Evolutionary conservation across 2,888 invertebrate species (phyloP), one percentile per base, ranked within the genome.

Genomic region (Dicyrtomina minuta): DNA sequence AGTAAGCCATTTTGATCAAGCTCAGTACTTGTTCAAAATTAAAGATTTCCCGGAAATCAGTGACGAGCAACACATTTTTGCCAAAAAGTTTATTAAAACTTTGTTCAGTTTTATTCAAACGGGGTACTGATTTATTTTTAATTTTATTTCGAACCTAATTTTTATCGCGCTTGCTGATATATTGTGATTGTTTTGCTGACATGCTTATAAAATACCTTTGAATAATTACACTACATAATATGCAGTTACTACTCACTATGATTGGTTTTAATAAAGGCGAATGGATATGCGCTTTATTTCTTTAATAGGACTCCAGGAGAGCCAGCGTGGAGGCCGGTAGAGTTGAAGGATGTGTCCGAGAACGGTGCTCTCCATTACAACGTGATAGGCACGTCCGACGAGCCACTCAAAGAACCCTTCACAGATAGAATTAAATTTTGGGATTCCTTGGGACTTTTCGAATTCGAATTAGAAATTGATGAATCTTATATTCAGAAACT

Each of bases 1-100:
- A 1, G 74, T 72, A 0, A 59, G 73, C 0, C 76, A 76, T 66
- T 76, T 73, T 58, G 76, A 76, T 46, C 75, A 76, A 68, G 43
- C 74, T 17, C 75, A 74, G 41, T 76, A 75, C 60, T 59, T 76
- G 27, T 76, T 75, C 46, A 72, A 49, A 17, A 70, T 72, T 0
- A 66, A 73, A 12, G 70, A 67, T 27, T 75, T 74, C 49, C 68
- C 70, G 22, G 64, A 70, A 41, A 71, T 74, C 13, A 44, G 10
- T 1, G 46, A 55, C 12, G 68, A 60, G 10, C 71, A 70, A 0
- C 55, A 74, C 39, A 51, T 72, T 51, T 73, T 74, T 68, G 70
- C 70, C 15, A 67, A 65, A 43, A 22, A 46, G 13, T 73, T 72
- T 46, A 26, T 74, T 12, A 56, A 39, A 17, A 70, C 68, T 22